Evolutionary conservation across 2,797 vertebrate genomes (phyloP).

Genomic region (Artibeus lituratus): DNA sequence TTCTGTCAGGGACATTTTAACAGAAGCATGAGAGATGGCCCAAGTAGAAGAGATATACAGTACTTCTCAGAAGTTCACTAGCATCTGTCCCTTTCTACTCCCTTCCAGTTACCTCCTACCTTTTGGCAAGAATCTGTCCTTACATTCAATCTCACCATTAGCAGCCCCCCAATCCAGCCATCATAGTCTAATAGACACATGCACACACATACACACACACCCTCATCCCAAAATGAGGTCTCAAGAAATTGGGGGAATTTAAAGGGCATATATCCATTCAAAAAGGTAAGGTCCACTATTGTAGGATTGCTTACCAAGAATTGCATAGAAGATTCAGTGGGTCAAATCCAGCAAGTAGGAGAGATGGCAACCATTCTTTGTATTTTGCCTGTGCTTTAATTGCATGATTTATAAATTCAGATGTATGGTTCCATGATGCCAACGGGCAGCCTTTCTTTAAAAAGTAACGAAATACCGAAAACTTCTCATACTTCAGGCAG

Average conservation of each 20-base stretch:
- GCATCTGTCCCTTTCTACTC: background rate
- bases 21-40: background rate
- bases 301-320: slow-evolving; percentile 79
- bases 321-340: slow-evolving; percentile 77
- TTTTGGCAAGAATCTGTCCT: background rate
- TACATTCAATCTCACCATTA: background rate
- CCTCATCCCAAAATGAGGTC: background rate
- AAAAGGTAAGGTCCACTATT: background rate
- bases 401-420: slow-evolving; percentile 73
- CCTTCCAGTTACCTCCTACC: background rate
- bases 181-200: background rate
- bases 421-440: slow-evolving; percentile 67
- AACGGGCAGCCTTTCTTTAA: slow-evolving; percentile 79
- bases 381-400: slow-evolving; percentile 66
- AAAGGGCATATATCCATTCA: background rate
- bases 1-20: background rate
- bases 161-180: background rate
- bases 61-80: background rate
- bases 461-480: slow-evolving; percentile 81
- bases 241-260: background rate
- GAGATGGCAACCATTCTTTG: slow-evolving; percentile 84
- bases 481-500: slow-evolving; percentile 80
- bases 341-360: slow-evolving; percentile 85
- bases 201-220: background rate
- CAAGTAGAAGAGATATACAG: background rate